Evolutionary conservation across 2,888 invertebrate species (phyloP).

Genomic region (Ectemnius lituratus): DNA sequence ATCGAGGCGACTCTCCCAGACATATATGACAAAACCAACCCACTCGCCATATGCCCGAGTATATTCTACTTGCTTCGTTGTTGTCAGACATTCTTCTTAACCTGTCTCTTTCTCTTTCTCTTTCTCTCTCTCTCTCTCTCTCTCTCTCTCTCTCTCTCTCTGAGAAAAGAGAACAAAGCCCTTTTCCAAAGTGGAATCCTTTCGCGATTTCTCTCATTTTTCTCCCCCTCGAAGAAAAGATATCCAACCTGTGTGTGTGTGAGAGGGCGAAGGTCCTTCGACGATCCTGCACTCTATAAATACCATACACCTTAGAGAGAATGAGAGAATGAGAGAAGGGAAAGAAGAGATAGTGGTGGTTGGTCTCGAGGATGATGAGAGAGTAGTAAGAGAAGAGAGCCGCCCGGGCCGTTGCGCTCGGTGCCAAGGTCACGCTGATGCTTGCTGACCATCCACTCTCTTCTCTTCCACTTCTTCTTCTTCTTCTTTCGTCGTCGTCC

Average conservation of each 20-base stretch:
- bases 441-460: constrained; percentile 45
- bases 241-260: constrained; percentile 36
- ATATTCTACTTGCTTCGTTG: too few species aligned
- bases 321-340: not conserved
- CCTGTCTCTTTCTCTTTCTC: too few species aligned
- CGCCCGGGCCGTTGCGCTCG: constrained; percentile 63
- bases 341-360: not conserved
- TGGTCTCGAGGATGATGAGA: too few species aligned
- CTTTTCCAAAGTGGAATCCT: constrained; percentile 61
- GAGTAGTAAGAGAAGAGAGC: constrained; percentile 11
- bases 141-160: too few species aligned
- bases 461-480: constrained; percentile 11
- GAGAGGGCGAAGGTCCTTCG: constrained; percentile 36
- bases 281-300: constrained; percentile 59
- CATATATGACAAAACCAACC: too few species aligned
- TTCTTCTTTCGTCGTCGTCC: constrained; percentile 19
- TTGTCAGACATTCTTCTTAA: too few species aligned
- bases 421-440: constrained; percentile 60
- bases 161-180: too few species aligned
- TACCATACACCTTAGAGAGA: constrained; percentile 58
- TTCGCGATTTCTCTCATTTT: constrained; percentile 66
- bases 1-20: too few species aligned
- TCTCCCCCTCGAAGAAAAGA: constrained; percentile 51
- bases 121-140: too few species aligned
- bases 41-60: too few species aligned